phyloP scores from a whole-genome alignment of 2,888 invertebrate genomes.

The Amaurobius ferox region DNA sequence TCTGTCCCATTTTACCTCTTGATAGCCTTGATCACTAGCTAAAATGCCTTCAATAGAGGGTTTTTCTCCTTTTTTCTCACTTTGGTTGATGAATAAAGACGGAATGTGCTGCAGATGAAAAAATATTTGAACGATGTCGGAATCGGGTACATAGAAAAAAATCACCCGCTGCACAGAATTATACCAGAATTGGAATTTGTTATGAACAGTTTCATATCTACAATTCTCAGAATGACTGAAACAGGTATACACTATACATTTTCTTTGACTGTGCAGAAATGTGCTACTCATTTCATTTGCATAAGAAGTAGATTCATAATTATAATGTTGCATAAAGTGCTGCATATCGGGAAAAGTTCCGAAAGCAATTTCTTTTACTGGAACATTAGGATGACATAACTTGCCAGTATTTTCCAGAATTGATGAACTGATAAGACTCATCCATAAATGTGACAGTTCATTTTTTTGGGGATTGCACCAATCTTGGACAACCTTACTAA shows the following conservation, averaged over 20 bases:
- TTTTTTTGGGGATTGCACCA: constrained; percentile 50
- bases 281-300: constrained; percentile 43
- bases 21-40: constrained; percentile 58
- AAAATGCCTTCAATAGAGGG: no score
- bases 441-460: constrained; percentile 26
- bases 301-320: constrained; percentile 34
- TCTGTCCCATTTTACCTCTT: constrained; percentile 58
- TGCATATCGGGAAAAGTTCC: constrained; percentile 70
- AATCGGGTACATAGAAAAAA: constrained; percentile 28
- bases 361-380: constrained; percentile 61
- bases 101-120: constrained; percentile 35
- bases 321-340: constrained; percentile 71
- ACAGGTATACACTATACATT: constrained; percentile 36
- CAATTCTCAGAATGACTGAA: constrained; percentile 23
- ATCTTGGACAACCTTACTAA: constrained; percentile 22
- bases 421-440: constrained; percentile 13
- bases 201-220: not conserved
- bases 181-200: constrained; percentile 56
- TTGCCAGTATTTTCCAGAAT: constrained; percentile 29
- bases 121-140: constrained; percentile 28
- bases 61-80: not conserved
- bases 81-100: constrained; percentile 32
- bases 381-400: constrained; percentile 50
- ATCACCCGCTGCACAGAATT: constrained; percentile 30
- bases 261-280: constrained; percentile 52